Conservation (phyloP, 2,888 invertebrate species). For the Nebria salina region DNA sequence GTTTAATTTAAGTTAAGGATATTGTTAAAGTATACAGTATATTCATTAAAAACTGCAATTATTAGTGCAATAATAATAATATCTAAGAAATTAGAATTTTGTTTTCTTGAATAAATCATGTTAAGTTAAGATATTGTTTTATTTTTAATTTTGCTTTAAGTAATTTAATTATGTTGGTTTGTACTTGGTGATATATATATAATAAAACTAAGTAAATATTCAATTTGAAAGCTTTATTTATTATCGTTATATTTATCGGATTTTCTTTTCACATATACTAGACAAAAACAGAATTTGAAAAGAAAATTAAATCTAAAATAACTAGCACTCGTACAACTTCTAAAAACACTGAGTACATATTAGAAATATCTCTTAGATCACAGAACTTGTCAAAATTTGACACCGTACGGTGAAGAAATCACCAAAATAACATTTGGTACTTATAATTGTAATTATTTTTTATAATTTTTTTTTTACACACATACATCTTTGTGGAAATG, state of each 20-base stretch:
- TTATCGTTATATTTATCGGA: constrained; percentile 34
- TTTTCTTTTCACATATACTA: constrained; percentile 43
- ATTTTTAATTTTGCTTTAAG: not conserved
- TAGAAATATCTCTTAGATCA: constrained; percentile 47
- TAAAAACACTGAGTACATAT: constrained; percentile 47
- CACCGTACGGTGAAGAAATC: constrained; percentile 42
- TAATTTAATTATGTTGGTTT: not conserved
- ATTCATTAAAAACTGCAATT: not conserved
- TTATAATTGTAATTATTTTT: constrained; percentile 9
- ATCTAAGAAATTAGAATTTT: not conserved
- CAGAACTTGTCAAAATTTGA: constrained; percentile 46
- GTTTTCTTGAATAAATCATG: not conserved
- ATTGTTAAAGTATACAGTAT: not conserved
- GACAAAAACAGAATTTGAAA: constrained; percentile 23
- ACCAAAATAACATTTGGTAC: constrained; percentile 25
- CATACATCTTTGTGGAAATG: constrained; percentile 34
- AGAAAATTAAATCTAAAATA: constrained; percentile 17
- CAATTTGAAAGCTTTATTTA: constrained; percentile 47
- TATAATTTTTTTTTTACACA: not conserved
- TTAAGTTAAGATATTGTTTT: not conserved
- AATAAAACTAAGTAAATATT: constrained; percentile 11
- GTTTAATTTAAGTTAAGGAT: not conserved
- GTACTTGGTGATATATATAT: not conserved
- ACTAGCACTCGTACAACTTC: constrained; percentile 43
- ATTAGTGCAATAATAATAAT: not conserved